These are phyloP conservation scores for Achroia grisella DNA, from an alignment of 1,140 invertebrate species.

Conservation along the genomic window DNA sequence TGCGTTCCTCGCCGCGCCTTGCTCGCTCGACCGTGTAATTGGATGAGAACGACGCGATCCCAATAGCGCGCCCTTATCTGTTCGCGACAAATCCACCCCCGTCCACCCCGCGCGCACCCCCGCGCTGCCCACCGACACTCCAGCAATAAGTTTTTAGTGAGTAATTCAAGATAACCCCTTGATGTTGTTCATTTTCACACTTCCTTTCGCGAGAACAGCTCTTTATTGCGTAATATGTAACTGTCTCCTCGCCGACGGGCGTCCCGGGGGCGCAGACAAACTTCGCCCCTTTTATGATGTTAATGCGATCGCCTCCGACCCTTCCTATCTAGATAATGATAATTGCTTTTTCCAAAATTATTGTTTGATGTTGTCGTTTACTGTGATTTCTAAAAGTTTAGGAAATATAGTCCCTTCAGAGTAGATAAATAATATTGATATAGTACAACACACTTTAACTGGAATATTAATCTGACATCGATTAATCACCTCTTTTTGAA, in stretches of 20 bases:
- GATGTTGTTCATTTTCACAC: slow-evolving; percentile 73
- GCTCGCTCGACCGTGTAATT: slow-evolving; percentile 72
- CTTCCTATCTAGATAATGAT: slow-evolving; percentile 66
- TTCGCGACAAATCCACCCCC: slow-evolving; percentile 65
- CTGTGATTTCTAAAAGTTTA: slow-evolving; percentile 41
- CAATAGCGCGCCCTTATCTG: slow-evolving; percentile 70
- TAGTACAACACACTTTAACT: neutral
- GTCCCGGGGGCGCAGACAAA: slow-evolving; percentile 61
- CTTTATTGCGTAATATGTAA: slow-evolving; percentile 73
- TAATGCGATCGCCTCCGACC: slow-evolving; percentile 64
- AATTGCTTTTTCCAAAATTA: slow-evolving; percentile 72
- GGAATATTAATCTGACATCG: neutral
- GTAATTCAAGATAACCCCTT: slow-evolving; percentile 73
- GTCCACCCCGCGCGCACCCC: slow-evolving; percentile 17
- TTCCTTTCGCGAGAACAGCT: slow-evolving; percentile 72
- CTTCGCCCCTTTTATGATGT: slow-evolving; percentile 68
- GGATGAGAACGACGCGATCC: slow-evolving; percentile 71
- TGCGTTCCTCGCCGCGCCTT: slow-evolving; percentile 32
- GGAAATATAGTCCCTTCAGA: slow-evolving; percentile 37
- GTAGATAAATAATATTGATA: slow-evolving; percentile 24
- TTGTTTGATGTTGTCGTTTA: slow-evolving; percentile 70
- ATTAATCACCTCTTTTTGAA: neutral
- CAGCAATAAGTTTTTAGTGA: slow-evolving; percentile 72
- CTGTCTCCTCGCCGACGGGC: slow-evolving; percentile 63
- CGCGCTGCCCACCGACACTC: slow-evolving; percentile 26